phyloP scores from a whole-genome alignment of 2,888 invertebrate genomes.

The Saturnia pavonia region DNA sequence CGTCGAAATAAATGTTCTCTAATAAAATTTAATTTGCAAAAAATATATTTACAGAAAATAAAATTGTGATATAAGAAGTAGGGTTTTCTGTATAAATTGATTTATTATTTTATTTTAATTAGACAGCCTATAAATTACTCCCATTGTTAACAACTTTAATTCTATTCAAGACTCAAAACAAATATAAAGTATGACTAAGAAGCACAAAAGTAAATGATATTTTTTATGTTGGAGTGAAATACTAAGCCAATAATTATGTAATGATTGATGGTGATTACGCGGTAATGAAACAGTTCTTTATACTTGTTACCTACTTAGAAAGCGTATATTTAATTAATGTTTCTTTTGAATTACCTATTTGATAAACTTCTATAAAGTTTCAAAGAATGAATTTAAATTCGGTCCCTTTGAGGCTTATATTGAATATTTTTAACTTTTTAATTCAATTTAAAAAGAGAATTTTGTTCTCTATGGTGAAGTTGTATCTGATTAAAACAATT shows the following conservation, averaged over 20 bases:
- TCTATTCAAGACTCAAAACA: background rate
- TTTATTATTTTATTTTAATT: background rate
- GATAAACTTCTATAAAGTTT: background rate
- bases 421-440: no score
- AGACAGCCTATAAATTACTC: background rate
- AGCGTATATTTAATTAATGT: constrained; percentile 25
- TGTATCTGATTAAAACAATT: no score
- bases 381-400: no score
- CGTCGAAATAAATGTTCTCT: background rate
- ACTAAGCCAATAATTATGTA: constrained; percentile 12
- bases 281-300: constrained; percentile 29
- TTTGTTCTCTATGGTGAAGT: no score
- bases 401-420: no score
- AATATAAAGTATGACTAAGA: background rate
- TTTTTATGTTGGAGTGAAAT: background rate
- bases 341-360: constrained; percentile 11
- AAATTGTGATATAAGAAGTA: background rate
- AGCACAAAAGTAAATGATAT: background rate
- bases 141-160: background rate
- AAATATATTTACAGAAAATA: background rate
- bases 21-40: background rate
- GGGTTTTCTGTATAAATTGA: background rate
- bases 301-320: constrained; percentile 26
- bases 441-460: no score
- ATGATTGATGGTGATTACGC: constrained; percentile 15